Conservation (phyloP, 2,888 invertebrate genomes). For the Hermodice carunculata region DNA sequence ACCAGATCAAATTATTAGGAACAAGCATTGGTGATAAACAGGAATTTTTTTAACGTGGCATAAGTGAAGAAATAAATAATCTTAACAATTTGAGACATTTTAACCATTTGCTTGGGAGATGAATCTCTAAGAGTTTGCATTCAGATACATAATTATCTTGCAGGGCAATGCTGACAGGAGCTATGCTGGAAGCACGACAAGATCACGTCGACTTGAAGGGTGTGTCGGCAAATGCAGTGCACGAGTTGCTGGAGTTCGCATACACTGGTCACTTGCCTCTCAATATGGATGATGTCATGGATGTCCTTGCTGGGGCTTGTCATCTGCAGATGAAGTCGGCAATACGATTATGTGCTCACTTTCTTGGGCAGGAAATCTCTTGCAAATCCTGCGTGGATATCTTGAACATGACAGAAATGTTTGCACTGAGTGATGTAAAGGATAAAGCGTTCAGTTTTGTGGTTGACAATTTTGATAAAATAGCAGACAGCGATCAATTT, state of each 20-base stretch:
- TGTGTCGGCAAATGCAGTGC: constrained; percentile 22
- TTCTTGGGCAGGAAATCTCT: constrained; percentile 19
- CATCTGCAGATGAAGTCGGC: constrained; percentile 28
- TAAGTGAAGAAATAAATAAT: too few species aligned
- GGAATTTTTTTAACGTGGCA: too few species aligned
- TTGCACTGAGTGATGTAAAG: constrained; percentile 9
- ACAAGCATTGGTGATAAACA: too few species aligned
- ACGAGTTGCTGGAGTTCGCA: constrained; percentile 24
- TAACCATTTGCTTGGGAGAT: too few species aligned
- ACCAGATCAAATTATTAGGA: too few species aligned
- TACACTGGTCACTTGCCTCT: constrained; percentile 27
- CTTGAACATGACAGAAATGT: constrained; percentile 26
- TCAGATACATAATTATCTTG: too few species aligned
- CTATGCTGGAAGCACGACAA: constrained; percentile 30
- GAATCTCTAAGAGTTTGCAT: too few species aligned
- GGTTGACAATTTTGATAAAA: constrained; percentile 18
- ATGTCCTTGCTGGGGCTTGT: constrained; percentile 25
- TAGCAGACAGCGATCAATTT: constrained; percentile 24
- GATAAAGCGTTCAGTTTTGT: constrained; percentile 15
- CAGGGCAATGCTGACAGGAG: constrained; percentile 19
- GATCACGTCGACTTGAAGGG: constrained; percentile 34
- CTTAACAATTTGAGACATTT: too few species aligned
- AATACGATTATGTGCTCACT: constrained; percentile 20
- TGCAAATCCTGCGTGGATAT: constrained; percentile 24
- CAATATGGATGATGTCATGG: constrained; percentile 24